A percentile compares a stretch with the other conserved stretches of the same genome.
Conservation (phyloP, 1,140 invertebrate genomes). For the Coenobita brevimanus region DNA sequence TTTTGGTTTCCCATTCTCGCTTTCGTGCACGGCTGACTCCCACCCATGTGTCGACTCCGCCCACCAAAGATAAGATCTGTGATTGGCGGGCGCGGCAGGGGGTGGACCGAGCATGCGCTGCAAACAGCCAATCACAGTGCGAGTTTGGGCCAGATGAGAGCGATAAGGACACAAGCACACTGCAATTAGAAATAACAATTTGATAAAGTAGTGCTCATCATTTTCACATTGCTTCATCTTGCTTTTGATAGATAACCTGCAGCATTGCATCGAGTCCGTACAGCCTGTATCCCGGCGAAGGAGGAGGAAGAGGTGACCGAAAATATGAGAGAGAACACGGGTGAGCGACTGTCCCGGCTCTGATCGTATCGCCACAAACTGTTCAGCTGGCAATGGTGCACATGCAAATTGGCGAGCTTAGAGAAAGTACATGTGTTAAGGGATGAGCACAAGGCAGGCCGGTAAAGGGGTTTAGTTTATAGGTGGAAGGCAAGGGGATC, state of each 20-base stretch:
- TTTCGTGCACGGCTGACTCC: constrained; percentile 60
- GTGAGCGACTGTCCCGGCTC: constrained; percentile 36
- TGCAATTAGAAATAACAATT: constrained; percentile 69
- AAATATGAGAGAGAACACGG: constrained; percentile 36
- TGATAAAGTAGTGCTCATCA: constrained; percentile 68
- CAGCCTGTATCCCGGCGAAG: constrained; percentile 4
- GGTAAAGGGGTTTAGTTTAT: constrained; percentile 34
- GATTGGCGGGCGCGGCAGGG: constrained; percentile 64
- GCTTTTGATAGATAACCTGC: constrained; percentile 65
- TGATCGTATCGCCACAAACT: constrained; percentile 60
- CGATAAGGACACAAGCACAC: constrained; percentile 67
- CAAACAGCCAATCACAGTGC: constrained; percentile 57
- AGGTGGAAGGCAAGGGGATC: neutral
- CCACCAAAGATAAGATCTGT: constrained; percentile 62
- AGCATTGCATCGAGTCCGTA: constrained; percentile 49
- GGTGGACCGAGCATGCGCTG: constrained; percentile 62
- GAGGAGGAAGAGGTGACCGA: constrained; percentile 46
- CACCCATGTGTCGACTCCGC: constrained; percentile 62
- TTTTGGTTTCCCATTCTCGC: constrained; percentile 52
- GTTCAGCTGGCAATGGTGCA: constrained; percentile 48
- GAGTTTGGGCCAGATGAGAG: constrained; percentile 57
- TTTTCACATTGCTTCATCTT: constrained; percentile 68
- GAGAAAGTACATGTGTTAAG: constrained; percentile 61
- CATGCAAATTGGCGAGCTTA: constrained; percentile 65
- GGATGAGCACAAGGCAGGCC: constrained; percentile 23